A percentile compares a stretch with the other conserved stretches of the same genome.
phyloP scores from a whole-genome alignment of 2,797 vertebrate genomes.

The Myotis vivesi region DNA sequence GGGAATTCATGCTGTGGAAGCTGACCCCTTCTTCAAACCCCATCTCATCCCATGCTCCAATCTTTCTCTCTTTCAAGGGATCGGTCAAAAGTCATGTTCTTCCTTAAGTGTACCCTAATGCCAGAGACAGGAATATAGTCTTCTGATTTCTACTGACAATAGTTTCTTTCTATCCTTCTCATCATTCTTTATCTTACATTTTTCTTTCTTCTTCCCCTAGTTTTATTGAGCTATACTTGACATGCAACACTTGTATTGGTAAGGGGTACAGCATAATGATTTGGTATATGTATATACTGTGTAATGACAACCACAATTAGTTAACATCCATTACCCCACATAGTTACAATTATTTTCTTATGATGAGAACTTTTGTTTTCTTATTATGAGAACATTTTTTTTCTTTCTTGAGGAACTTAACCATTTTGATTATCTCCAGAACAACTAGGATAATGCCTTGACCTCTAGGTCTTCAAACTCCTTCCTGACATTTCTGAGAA shows the following conservation, averaged over 20 bases:
- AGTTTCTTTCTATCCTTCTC: not conserved
- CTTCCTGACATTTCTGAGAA: slow-evolving; percentile 16
- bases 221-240: not conserved
- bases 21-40: not conserved
- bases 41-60: not conserved
- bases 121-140: not conserved
- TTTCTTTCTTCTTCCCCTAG: not conserved
- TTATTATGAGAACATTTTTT: not conserved
- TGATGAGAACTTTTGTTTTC: not conserved
- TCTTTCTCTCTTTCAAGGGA: not conserved
- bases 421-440: slow-evolving; percentile 22
- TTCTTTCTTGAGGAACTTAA: slow-evolving; percentile 15
- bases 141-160: not conserved
- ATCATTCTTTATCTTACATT: not conserved
- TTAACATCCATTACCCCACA: not conserved
- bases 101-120: not conserved
- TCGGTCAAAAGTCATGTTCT: not conserved
- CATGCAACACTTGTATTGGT: not conserved
- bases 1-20: not conserved
- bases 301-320: not conserved
- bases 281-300: not conserved
- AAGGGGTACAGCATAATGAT: not conserved
- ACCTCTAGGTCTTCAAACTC: not conserved
- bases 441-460: not conserved
- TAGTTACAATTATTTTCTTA: not conserved